Percentiles rank a stretch among this genome's conserved stretches.
Conservation (phyloP, 2,888 invertebrate genomes). For the Eurois occulta region DNA sequence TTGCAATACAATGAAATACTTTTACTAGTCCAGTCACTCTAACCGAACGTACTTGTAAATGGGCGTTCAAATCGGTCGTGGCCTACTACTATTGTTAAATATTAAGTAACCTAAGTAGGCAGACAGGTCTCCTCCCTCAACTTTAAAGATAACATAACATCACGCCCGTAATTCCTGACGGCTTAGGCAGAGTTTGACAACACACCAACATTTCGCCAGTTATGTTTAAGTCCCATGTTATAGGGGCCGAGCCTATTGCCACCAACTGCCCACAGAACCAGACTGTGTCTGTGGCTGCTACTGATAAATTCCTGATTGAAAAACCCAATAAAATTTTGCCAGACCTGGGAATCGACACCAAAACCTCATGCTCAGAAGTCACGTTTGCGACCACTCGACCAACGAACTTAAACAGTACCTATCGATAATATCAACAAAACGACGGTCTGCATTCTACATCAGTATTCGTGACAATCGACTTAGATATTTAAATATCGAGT, state of each 20-base stretch:
- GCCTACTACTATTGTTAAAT: constrained; percentile 48
- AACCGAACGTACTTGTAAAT: constrained; percentile 27
- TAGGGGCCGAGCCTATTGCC: not conserved
- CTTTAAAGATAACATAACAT: not conserved
- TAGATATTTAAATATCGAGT: constrained; percentile 66
- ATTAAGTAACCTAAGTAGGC: constrained; percentile 29
- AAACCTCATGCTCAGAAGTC: not conserved
- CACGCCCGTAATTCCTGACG: accelerated
- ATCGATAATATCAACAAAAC: constrained; percentile 50
- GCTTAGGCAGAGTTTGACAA: not conserved
- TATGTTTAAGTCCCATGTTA: not conserved
- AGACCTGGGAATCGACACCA: not conserved
- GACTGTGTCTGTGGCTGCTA: not conserved
- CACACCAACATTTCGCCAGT: not conserved
- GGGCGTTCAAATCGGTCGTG: constrained; percentile 29
- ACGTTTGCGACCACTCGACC: not conserved
- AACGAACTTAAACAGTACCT: not conserved
- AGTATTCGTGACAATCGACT: constrained; percentile 66
- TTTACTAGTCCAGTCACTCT: constrained; percentile 35
- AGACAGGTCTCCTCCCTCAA: constrained; percentile 41
- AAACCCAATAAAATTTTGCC: not conserved
- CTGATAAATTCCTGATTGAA: not conserved
- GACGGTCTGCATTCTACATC: constrained; percentile 35
- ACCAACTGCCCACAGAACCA: not conserved
- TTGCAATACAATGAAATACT: constrained; percentile 42